Percentiles rank a stretch among this genome's conserved stretches.
Evolutionary conservation across 2,113 vertebrate species (phyloP).

Genomic region (Atrichornis clamosus): DNA sequence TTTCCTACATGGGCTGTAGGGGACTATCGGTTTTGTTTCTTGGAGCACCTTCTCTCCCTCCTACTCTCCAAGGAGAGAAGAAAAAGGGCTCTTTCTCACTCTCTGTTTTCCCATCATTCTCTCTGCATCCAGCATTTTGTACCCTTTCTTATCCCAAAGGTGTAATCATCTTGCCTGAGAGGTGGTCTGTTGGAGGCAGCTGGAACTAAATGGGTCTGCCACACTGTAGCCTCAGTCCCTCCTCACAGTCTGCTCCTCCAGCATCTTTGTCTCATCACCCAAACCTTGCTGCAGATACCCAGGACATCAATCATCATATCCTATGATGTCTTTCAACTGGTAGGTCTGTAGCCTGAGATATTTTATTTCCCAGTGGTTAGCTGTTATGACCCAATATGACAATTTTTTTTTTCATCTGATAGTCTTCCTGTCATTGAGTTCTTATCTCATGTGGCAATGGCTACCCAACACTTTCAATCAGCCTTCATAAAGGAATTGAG

Average conservation of each 20-base stretch:
- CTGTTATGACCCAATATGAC: background rate
- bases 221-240: background rate
- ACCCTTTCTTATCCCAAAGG: background rate
- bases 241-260: background rate
- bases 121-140: background rate
- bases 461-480: background rate
- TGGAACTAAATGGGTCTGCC: background rate
- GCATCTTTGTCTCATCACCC: background rate
- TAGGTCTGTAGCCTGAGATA: background rate
- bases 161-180: rapidly evolving
- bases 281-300: background rate
- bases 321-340: background rate
- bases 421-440: background rate
- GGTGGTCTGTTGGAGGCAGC: rapidly evolving
- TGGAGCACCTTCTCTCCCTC: background rate
- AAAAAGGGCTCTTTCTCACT: background rate
- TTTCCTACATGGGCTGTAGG: rapidly evolving
- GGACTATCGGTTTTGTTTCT: background rate
- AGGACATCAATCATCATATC: no score
- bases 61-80: background rate
- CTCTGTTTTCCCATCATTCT: background rate
- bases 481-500: background rate
- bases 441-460: background rate
- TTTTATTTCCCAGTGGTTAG: background rate
- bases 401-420: background rate